phyloP scores from a whole-genome alignment of 2,888 invertebrate genomes.

The Pollenia griseotomentosa region DNA sequence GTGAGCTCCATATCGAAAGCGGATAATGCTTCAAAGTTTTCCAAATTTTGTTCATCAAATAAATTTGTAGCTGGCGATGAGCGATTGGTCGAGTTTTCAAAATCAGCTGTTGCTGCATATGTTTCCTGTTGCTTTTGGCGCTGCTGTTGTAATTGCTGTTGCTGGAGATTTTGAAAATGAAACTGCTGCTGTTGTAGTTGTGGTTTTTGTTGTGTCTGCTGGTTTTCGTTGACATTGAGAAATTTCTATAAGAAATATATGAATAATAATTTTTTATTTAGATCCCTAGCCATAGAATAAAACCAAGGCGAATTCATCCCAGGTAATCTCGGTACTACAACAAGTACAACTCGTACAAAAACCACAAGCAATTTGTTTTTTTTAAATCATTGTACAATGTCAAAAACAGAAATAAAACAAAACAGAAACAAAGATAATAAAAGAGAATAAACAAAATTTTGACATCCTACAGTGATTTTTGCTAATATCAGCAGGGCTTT shows the following conservation, averaged over 20 bases:
- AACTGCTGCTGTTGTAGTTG: slow-evolving; percentile 74
- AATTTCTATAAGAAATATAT: slow-evolving; percentile 77
- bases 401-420: too few relatives aligned
- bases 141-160: slow-evolving; percentile 74
- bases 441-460: too few relatives aligned
- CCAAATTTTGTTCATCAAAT: slow-evolving; percentile 75
- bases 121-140: slow-evolving; percentile 75
- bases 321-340: too few relatives aligned
- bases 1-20: slow-evolving; percentile 81
- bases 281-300: too few relatives aligned
- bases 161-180: slow-evolving; percentile 75
- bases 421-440: too few relatives aligned
- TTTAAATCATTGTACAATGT: too few relatives aligned
- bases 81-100: slow-evolving; percentile 67
- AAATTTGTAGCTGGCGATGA: slow-evolving; percentile 73
- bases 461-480: too few relatives aligned
- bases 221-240: slow-evolving; percentile 79
- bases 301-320: too few relatives aligned
- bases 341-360: too few relatives aligned
- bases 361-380: too few relatives aligned
- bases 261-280: too few relatives aligned
- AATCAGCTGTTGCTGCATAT: slow-evolving; percentile 51
- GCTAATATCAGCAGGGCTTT: too few relatives aligned
- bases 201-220: slow-evolving; percentile 63
- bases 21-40: slow-evolving; percentile 77